A percentile compares a stretch with the other conserved stretches of the same genome.
Conservation (phyloP, 2,888 invertebrate species). For the Myathropa florea region DNA sequence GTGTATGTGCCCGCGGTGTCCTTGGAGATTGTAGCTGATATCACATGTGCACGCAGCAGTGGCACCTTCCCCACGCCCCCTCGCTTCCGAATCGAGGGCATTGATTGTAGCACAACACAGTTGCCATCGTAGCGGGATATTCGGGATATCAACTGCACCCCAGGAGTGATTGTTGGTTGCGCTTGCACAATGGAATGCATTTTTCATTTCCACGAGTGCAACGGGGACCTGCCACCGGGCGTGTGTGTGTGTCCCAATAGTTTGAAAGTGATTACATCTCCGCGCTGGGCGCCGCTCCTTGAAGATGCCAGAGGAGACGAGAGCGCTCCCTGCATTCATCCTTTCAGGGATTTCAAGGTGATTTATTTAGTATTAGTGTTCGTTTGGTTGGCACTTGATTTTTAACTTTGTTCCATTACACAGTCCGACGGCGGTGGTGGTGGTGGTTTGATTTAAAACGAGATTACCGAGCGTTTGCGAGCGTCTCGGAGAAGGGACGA, state of each 20-base stretch:
- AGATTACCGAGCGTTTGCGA: conserved; percentile 17
- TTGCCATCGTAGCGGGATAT: conserved; percentile 32
- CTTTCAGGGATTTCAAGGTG: conserved; percentile 48
- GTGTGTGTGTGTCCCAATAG: conserved; percentile 18
- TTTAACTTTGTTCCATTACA: conserved; percentile 63
- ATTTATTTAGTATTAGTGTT: conserved; percentile 67
- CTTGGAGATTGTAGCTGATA: neutral
- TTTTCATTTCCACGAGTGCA: conserved; percentile 22
- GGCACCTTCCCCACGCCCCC: neutral
- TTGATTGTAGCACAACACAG: conserved; percentile 21
- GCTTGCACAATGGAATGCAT: conserved; percentile 44
- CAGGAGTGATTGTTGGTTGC: neutral
- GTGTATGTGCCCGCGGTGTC: neutral
- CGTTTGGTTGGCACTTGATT: conserved; percentile 58
- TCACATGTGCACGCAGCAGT: neutral
- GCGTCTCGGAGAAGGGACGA: neutral
- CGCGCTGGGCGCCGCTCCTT: neutral
- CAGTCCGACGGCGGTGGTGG: neutral
- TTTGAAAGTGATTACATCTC: conserved; percentile 60
- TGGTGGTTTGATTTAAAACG: conserved; percentile 31
- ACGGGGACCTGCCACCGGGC: conserved; percentile 1
- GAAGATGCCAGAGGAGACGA: neutral
- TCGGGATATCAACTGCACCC: neutral
- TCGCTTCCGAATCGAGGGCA: neutral
- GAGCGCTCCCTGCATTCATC: conserved; percentile 25